phyloP scores from a whole-genome alignment of 2,797 vertebrate species.

The Chaunax sp. region DNA sequence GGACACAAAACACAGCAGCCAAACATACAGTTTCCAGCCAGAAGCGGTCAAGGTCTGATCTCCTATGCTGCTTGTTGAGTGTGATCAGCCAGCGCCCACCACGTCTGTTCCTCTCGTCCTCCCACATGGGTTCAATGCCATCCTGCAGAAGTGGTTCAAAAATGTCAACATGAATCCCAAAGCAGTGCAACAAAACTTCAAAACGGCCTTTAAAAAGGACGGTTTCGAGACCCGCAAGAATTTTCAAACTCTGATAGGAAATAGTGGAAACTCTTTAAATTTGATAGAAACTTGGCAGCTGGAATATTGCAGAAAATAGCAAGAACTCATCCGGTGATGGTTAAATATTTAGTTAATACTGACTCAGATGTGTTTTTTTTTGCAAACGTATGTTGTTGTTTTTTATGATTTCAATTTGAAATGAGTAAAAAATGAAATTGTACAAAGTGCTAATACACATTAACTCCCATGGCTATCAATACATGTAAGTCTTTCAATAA shows the following conservation, averaged over 20 bases:
- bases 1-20: slow-evolving; percentile 7
- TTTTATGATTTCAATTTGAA: too few species aligned
- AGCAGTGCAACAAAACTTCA: neutral
- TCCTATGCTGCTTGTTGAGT: slow-evolving; percentile 96
- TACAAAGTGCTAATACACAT: too few species aligned
- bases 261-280: neutral
- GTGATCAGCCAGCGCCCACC: slow-evolving; percentile 98
- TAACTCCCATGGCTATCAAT: too few species aligned
- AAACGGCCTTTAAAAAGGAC: neutral
- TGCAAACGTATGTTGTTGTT: too few species aligned
- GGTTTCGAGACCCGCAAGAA: neutral
- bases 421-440: too few species aligned
- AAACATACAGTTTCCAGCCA: slow-evolving; percentile 96
- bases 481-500: too few species aligned
- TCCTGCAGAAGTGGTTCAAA: slow-evolving; percentile 82
- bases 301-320: neutral
- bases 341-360: too few species aligned
- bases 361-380: too few species aligned
- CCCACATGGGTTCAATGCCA: slow-evolving; percentile 99
- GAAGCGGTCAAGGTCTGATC: slow-evolving; percentile 96
- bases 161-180: slow-evolving; percentile 35
- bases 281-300: neutral
- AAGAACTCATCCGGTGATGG: too few species aligned
- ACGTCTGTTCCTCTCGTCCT: slow-evolving; percentile 97
- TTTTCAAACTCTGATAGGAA: too few species aligned